Percentiles rank a stretch among this genome's conserved stretches.
phyloP scores from a whole-genome alignment of 92 coral and sea anemone genomes.

The Metridium senile region DNA sequence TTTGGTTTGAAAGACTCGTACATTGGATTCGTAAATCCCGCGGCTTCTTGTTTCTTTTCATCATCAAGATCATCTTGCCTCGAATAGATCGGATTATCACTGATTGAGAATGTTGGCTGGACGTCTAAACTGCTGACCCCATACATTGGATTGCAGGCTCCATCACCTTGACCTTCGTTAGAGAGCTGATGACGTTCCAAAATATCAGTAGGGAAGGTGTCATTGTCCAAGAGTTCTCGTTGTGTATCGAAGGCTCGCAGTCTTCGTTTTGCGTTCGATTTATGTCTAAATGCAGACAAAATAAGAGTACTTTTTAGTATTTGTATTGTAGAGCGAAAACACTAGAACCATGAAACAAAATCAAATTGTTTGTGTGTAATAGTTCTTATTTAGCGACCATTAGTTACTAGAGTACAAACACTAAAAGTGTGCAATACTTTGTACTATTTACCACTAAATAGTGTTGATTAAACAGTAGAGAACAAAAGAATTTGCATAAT shows the following conservation, averaged over 20 bases:
- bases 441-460: too few species aligned
- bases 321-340: too few species aligned
- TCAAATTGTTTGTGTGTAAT: too few species aligned
- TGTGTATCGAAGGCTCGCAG: slow-evolving; percentile 40
- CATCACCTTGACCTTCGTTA: slow-evolving; percentile 42
- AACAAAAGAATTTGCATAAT: too few species aligned
- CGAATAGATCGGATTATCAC: slow-evolving; percentile 57
- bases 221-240: slow-evolving; percentile 49
- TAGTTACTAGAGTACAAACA: too few species aligned
- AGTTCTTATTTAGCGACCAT: too few species aligned
- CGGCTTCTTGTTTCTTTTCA: slow-evolving; percentile 1
- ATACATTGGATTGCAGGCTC: slow-evolving; percentile 68
- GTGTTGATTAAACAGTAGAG: too few species aligned
- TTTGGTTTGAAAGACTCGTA: slow-evolving; percentile 20
- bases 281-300: slow-evolving; percentile 22
- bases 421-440: too few species aligned
- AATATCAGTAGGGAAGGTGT: slow-evolving; percentile 49
- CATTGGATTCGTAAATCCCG: slow-evolving; percentile 68
- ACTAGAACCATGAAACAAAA: too few species aligned
- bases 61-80: slow-evolving; percentile 26
- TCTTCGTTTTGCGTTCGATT: slow-evolving; percentile 15
- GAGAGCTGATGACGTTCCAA: slow-evolving; percentile 79
- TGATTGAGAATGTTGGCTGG: slow-evolving; percentile 18
- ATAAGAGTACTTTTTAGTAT: too few species aligned
- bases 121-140: slow-evolving; percentile 46